Evolutionary conservation across 2,888 invertebrate genomes (phyloP).

Genomic region (Catocala nupta): DNA sequence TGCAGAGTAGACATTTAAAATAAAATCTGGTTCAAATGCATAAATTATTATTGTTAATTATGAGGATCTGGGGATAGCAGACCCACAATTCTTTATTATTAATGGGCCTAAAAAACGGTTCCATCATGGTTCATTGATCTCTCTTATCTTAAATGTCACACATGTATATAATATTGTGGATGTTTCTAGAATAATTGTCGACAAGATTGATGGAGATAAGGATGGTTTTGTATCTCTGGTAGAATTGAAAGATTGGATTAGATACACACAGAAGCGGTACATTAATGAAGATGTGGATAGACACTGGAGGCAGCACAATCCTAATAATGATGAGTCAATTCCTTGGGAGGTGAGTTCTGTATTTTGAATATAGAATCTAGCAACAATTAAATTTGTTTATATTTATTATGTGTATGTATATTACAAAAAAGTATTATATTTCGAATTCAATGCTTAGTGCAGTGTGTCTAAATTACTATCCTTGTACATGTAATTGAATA

Average conservation of each 20-base stretch:
- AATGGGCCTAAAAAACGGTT: slow-evolving; percentile 18
- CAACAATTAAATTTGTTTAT: no score
- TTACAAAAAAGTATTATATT: no score
- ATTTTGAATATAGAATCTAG: no score
- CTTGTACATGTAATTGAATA: no score
- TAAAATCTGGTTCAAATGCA: no score
- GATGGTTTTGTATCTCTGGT: slow-evolving; percentile 94
- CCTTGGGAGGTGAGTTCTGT: slow-evolving; percentile 90
- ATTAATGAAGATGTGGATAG: slow-evolving; percentile 96
- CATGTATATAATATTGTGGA: slow-evolving; percentile 27
- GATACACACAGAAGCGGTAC: slow-evolving; percentile 97
- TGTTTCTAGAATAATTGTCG: slow-evolving; percentile 93
- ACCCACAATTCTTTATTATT: background rate
- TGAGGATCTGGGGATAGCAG: no score
- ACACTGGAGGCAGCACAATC: slow-evolving; percentile 97
- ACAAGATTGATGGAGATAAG: slow-evolving; percentile 95
- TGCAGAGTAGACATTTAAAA: no score
- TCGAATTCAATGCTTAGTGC: no score
- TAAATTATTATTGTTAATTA: no score
- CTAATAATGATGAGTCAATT: slow-evolving; percentile 91
- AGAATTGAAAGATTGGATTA: slow-evolving; percentile 98
- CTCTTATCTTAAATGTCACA: slow-evolving; percentile 43
- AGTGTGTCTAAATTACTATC: no score
- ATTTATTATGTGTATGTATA: no score
- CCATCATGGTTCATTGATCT: slow-evolving; percentile 48